Percentiles rank a stretch among this genome's conserved stretches.
These are phyloP conservation scores for Yponomeuta evonymella DNA, from an alignment of 2,888 invertebrate species.

Conservation along the genomic window DNA sequence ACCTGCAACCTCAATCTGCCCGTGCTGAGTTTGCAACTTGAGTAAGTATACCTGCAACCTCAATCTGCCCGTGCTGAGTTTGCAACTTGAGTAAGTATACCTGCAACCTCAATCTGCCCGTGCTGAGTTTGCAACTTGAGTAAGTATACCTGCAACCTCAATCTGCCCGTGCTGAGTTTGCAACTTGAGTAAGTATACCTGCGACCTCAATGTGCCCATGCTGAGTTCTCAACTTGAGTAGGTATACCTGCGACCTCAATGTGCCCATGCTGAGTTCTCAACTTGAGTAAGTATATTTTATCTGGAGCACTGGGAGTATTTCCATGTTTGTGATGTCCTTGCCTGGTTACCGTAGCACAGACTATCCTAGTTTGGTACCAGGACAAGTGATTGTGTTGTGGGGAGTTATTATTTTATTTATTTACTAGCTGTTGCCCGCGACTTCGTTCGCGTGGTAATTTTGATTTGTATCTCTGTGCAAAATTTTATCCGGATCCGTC, in stretches of 20 bases:
- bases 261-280: no score
- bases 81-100: constrained; percentile 79
- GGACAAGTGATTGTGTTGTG: no score
- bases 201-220: constrained; percentile 83
- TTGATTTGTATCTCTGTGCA: no score
- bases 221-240: constrained; percentile 83
- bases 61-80: constrained; percentile 82
- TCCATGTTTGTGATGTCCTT: no score
- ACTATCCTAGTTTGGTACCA: no score
- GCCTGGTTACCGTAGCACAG: no score
- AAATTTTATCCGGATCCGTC: no score
- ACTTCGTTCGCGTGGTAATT: no score
- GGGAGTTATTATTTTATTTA: no score
- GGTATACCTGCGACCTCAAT: constrained; percentile 29
- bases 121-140: constrained; percentile 83
- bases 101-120: constrained; percentile 82
- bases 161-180: constrained; percentile 83
- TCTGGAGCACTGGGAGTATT: no score
- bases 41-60: constrained; percentile 75
- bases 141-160: constrained; percentile 74
- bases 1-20: constrained; percentile 85
- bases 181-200: constrained; percentile 77
- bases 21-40: constrained; percentile 83
- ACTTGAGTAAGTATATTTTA: no score
- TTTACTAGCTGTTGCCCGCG: no score